Base-by-base conservation (phyloP, 2,888 invertebrate genomes). In the Trypoxylon attenuatum region DNA sequence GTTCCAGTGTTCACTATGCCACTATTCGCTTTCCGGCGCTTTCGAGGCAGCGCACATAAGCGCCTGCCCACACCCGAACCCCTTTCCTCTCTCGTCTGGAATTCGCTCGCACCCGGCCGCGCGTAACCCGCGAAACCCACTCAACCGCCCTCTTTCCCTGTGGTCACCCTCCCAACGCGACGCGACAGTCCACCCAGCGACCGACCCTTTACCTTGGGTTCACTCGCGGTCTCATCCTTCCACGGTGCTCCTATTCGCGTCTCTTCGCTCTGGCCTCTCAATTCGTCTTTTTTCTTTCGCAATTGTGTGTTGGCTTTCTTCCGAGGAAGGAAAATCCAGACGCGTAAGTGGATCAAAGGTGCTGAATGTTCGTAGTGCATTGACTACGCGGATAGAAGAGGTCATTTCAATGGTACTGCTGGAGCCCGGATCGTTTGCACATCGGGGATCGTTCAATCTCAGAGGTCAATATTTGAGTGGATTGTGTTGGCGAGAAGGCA, bases 21-120 rank as follows among this genome's bases (percentile, higher is more conserved):
- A 75, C 78, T 79, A 77, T 80, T 71, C 81, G 73, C 72, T 80
- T 78, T 76, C 75, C 77, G 65, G 71, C 71, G 70, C 68, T 75
- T 68, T 33, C 19, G 29, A 23, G 25, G 6, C 41, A 47, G 16
- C 15, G 13, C 6, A 54, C 47, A 19, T 46, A n/a, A 1, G 23
- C 33, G 16, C 25, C 8, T 29, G 21, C 2, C 5, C n/a, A 0
- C 3, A 4, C 27, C 13, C 33, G 2, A n/a, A n/a, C n/a, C n/a
- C n/a, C n/a, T n/a, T n/a, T n/a, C n/a, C n/a, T n/a, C n/a, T 22
- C 46, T 33, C 46, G 50, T 46, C 52, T 38, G n/a, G n/a, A n/a
- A n/a, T n/a, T n/a, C n/a, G n/a, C n/a, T n/a, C n/a, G n/a, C n/a
- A n/a, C n/a, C n/a, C n/a, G n/a, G n/a, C 5, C 33, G 33, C 33